Percentiles rank a stretch among this genome's conserved stretches.
Evolutionary conservation across 2,797 vertebrate species (phyloP).

Genomic region (Takifugu rubripes): DNA sequence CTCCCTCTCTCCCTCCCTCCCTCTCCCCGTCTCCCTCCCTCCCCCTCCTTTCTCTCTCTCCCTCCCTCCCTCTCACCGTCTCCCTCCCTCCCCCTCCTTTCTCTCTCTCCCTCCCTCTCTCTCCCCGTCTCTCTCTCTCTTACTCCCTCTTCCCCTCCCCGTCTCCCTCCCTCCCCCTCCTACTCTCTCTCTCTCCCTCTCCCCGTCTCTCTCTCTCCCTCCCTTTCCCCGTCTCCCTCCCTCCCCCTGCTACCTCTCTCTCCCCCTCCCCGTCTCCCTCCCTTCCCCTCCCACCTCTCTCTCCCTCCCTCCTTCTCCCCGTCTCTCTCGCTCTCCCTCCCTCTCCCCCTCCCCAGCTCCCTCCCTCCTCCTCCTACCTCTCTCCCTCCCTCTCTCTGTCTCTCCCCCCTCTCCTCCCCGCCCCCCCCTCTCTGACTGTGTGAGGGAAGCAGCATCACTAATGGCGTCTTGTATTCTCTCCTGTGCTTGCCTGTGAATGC

Average conservation of each 20-base stretch:
- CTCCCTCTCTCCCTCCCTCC: not conserved
- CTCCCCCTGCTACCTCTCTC: not conserved
- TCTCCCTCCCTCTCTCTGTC: not conserved
- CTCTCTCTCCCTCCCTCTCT: slow-evolving; percentile 1
- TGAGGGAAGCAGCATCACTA: slow-evolving; percentile 61
- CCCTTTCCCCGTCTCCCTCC: not conserved
- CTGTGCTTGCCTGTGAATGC: slow-evolving; percentile 32
- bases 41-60: not conserved
- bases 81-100: not conserved
- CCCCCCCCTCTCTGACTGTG: slow-evolving; percentile 9
- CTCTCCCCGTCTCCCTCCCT: not conserved
- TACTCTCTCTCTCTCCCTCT: not conserved
- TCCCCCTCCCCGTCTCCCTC: not conserved
- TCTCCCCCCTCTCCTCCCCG: not conserved
- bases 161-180: not conserved
- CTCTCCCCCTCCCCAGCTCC: not conserved
- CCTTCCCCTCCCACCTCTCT: slow-evolving; percentile 7
- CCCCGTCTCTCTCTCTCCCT: too few relatives aligned
- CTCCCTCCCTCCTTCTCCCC: not conserved
- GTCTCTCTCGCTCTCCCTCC: not conserved
- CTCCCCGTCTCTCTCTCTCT: not conserved
- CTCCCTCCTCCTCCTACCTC: not conserved
- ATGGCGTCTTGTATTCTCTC: slow-evolving; percentile 74
- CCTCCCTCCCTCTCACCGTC: not conserved
- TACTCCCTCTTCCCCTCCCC: not conserved